Base-by-base conservation (phyloP, 2,888 invertebrate species). In the Ischnus inquisitorius region DNA sequence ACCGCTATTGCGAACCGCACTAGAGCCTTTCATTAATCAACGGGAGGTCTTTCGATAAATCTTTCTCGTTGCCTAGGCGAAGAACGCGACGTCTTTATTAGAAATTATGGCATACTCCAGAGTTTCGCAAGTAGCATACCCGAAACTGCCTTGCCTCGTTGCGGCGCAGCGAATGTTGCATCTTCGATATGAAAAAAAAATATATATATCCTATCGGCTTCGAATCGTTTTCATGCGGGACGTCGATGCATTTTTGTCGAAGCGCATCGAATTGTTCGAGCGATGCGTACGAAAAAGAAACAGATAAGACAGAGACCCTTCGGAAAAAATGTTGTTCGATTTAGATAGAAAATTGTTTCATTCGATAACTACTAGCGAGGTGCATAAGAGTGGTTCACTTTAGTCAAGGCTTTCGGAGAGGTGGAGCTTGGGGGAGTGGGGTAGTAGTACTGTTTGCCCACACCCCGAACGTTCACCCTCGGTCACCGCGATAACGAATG, bases 21-120 rank as follows among this genome's bases (percentile, higher is more conserved):
- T 85, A 80, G 82, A 83, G 80, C 76, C 82, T 86, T 87, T 85
- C 86, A 87, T 87, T 86, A 87, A 86, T 87, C 87, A 86, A 81
- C 85, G 75, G 84, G 86, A 80, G 86, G 87, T 85, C 85, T 79
- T 82, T 78, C 85, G 82, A 87, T 87, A 87, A 87, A 86, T 87
- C 85, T 86, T 85, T 34, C 60, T 65, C 60, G 78, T 71, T 75
- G 83, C 75, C 69, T 57, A 43, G 43, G 60, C 75, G 67, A 65
- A 69, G 48, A 34, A 34, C 54, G 43, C 82, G 78, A 84, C 84
- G 81, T 74, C 85, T 87, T 87, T 86, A 87, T 87, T 85, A 86
- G 81, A 86, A 86, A 86, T 84, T 86, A 86, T 85, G 80, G 78
- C 69, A 83, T 75, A 85, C 86, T 84, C 81, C 8, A 34, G 79